Conservation (phyloP, 2,797 vertebrate genomes). For the Helarctos malayanus region DNA sequence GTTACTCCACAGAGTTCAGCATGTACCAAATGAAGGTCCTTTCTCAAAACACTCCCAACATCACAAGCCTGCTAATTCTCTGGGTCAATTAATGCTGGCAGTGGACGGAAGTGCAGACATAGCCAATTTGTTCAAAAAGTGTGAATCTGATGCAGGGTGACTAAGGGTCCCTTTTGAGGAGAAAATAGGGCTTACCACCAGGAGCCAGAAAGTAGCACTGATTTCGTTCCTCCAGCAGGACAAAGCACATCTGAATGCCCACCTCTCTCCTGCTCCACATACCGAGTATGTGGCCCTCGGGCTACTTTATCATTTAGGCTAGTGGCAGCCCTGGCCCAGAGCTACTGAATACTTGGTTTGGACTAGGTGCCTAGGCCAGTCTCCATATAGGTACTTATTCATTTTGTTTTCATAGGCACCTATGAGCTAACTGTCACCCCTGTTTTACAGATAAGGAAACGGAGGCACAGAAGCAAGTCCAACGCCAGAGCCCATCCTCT, state of each 20-base stretch:
- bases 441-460: slow-evolving; percentile 27
- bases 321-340: neutral
- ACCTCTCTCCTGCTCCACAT: neutral
- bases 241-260: neutral
- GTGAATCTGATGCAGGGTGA: neutral
- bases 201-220: neutral
- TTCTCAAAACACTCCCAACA: neutral
- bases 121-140: neutral
- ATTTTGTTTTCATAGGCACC: slow-evolving; percentile 4
- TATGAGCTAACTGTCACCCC: neutral
- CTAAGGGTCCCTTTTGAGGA: neutral
- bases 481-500: neutral
- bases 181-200: neutral
- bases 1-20: neutral
- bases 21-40: neutral
- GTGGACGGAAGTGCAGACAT: neutral
- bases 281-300: neutral
- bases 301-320: neutral
- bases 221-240: neutral
- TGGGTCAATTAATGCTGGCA: neutral
- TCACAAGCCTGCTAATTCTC: neutral
- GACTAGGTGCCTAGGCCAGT: neutral
- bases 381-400: neutral
- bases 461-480: neutral
- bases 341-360: neutral